Percentiles rank a stretch among this genome's conserved stretches.
Evolutionary conservation across 2,888 invertebrate species (phyloP).

Genomic region (Hirtodrosophila duncani): DNA sequence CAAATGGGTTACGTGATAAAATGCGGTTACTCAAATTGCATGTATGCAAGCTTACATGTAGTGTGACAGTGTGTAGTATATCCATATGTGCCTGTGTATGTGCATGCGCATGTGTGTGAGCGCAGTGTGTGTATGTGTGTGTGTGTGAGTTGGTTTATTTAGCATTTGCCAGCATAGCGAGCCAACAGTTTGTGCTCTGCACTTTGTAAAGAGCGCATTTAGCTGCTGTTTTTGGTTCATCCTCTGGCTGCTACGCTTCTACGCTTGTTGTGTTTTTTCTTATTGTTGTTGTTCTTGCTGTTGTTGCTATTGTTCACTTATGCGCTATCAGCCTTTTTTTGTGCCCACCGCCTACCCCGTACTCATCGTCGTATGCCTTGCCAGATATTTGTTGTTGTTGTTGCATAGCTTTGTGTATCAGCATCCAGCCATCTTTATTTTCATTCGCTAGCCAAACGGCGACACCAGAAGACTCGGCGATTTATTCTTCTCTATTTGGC

Average conservation of each 20-base stretch:
- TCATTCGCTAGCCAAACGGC: too few species aligned
- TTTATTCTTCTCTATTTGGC: too few species aligned
- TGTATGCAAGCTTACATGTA: conserved; percentile 63
- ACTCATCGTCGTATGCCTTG: conserved; percentile 23
- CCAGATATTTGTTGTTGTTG: conserved; percentile 44
- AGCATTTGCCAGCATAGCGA: conserved; percentile 47
- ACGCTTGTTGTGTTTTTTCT: not conserved
- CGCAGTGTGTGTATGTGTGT: conserved; percentile 11
- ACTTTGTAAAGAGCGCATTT: conserved; percentile 47
- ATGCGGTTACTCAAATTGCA: conserved; percentile 76
- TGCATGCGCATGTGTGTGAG: conserved; percentile 9
- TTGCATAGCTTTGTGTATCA: conserved; percentile 13
- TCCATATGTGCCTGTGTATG: conserved; percentile 11
- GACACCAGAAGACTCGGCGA: too few species aligned
- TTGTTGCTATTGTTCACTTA: conserved; percentile 58
- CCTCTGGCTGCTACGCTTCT: conserved; percentile 13
- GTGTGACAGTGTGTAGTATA: conserved; percentile 36
- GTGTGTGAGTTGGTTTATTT: conserved; percentile 52
- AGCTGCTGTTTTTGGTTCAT: conserved; percentile 32
- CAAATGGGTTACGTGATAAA: conserved; percentile 76
- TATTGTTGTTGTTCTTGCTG: conserved; percentile 26
- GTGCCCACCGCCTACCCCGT: conserved; percentile 4
- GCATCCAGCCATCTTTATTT: too few species aligned
- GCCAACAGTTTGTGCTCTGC: conserved; percentile 45
- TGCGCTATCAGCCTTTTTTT: conserved; percentile 63